A percentile compares a stretch with the other conserved stretches of the same genome.
These are phyloP conservation scores for Nothobranchius kuhntae DNA, from an alignment of 2,113 vertebrate genomes.

Conservation along the genomic window DNA sequence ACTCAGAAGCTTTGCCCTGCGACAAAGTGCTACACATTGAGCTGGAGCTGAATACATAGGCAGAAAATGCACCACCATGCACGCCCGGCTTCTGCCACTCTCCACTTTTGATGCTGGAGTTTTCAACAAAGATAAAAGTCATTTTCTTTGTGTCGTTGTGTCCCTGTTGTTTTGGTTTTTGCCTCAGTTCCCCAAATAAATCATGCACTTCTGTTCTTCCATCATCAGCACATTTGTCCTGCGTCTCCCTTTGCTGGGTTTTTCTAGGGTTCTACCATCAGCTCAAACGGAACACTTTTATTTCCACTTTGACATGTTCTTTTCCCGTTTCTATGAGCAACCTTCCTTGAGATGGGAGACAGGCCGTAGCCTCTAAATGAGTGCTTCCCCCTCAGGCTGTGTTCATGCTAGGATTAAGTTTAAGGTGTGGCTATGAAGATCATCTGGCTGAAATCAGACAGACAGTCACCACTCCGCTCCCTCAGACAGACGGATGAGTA, in stretches of 20 bases:
- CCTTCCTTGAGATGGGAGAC: slow-evolving; percentile 53
- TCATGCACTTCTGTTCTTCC: too few species aligned
- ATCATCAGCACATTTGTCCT: too few species aligned
- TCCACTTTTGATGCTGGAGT: too few species aligned
- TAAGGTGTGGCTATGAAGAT: slow-evolving; percentile 64
- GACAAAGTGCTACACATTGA: too few species aligned
- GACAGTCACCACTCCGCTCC: slow-evolving; percentile 50
- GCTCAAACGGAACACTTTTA: not conserved
- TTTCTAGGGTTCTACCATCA: not conserved
- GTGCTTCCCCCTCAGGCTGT: slow-evolving; percentile 35
- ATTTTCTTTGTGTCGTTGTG: too few species aligned
- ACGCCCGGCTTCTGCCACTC: too few species aligned
- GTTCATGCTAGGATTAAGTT: slow-evolving; percentile 60
- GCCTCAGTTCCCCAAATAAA: too few species aligned
- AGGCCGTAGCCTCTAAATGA: slow-evolving; percentile 45
- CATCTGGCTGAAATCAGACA: slow-evolving; percentile 64
- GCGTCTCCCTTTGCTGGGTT: not conserved
- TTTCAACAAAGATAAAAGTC: too few species aligned
- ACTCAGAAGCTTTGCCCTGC: too few species aligned
- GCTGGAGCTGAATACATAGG: too few species aligned
- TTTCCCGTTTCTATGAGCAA: slow-evolving; percentile 32
- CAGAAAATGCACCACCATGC: too few species aligned
- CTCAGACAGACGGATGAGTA: slow-evolving; percentile 43
- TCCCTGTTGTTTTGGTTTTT: too few species aligned
- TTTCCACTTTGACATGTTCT: slow-evolving; percentile 11